phyloP scores from a whole-genome alignment of 2,888 invertebrate genomes.

The Microctonus aethiopoides region DNA sequence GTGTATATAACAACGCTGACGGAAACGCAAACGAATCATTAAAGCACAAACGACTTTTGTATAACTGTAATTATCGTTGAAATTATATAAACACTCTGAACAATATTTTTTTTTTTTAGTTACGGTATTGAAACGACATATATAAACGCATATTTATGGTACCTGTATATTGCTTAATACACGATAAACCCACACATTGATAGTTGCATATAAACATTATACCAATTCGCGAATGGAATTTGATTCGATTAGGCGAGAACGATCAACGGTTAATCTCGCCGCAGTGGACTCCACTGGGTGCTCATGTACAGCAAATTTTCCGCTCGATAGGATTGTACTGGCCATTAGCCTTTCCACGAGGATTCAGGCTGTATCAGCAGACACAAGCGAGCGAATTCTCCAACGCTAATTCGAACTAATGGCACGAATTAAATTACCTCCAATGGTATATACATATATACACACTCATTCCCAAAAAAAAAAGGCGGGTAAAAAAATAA shows the following conservation, averaged over 20 bases:
- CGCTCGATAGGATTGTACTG: slow-evolving; percentile 30
- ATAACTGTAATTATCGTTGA: not conserved
- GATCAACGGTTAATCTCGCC: slow-evolving; percentile 29
- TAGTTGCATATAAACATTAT: slow-evolving; percentile 18
- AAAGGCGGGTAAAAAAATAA: not conserved
- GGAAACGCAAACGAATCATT: not conserved
- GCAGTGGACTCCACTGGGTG: slow-evolving; percentile 7
- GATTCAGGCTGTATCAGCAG: slow-evolving; percentile 32
- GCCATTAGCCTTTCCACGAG: slow-evolving; percentile 36
- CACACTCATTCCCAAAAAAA: not conserved
- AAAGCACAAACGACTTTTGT: not conserved
- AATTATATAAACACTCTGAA: not conserved
- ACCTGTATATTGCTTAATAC: not conserved
- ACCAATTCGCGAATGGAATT: slow-evolving; percentile 19
- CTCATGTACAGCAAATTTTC: slow-evolving; percentile 35
- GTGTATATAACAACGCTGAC: not conserved
- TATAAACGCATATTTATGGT: too few relatives aligned
- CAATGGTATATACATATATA: too few relatives aligned
- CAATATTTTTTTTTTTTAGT: not conserved
- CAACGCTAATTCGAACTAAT: slow-evolving; percentile 44
- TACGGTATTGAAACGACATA: too few relatives aligned
- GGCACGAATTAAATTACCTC: slow-evolving; percentile 57
- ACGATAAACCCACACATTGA: not conserved
- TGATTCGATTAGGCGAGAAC: slow-evolving; percentile 33
- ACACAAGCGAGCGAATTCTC: slow-evolving; percentile 14